Conservation (phyloP, 2,888 invertebrate genomes). For the Thera obeliscata region DNA sequence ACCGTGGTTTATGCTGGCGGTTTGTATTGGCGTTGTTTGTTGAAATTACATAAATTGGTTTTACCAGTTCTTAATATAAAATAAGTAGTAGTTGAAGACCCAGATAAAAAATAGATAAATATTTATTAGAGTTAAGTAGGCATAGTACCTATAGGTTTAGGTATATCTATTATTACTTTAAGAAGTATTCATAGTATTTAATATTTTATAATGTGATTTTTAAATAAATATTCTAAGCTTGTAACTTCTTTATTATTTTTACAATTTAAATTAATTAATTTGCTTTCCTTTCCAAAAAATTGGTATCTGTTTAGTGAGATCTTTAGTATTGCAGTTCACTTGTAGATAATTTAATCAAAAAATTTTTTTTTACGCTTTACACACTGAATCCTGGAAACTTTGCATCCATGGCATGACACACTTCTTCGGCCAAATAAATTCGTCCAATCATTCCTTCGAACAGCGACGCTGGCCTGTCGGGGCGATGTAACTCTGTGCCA, state of each 20-base stretch:
- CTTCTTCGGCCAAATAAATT: constrained; percentile 89
- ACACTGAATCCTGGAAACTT: constrained; percentile 90
- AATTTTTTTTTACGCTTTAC: constrained; percentile 46
- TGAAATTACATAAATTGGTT: no score
- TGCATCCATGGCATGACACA: constrained; percentile 86
- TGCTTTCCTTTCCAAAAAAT: background rate
- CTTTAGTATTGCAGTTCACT: background rate
- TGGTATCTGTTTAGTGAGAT: background rate
- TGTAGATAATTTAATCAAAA: background rate
- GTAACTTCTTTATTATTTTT: constrained; percentile 11
- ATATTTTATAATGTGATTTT: constrained; percentile 27
- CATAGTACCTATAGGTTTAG: no score
- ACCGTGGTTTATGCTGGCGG: no score
- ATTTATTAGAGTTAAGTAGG: constrained; percentile 13
- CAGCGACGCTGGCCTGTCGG: constrained; percentile 92
- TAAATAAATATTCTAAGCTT: constrained; percentile 25
- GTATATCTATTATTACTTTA: constrained; percentile 9
- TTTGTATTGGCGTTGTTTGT: no score
- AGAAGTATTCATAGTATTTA: constrained; percentile 19
- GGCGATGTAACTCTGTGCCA: constrained; percentile 87
- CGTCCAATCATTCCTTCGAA: constrained; percentile 93
- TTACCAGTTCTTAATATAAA: no score
- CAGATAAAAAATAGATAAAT: background rate
- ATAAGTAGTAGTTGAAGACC: no score
- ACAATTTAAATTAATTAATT: background rate